Evolutionary conservation across 2,888 invertebrate genomes (phyloP).

Genomic region (Microplitis deprimator): DNA sequence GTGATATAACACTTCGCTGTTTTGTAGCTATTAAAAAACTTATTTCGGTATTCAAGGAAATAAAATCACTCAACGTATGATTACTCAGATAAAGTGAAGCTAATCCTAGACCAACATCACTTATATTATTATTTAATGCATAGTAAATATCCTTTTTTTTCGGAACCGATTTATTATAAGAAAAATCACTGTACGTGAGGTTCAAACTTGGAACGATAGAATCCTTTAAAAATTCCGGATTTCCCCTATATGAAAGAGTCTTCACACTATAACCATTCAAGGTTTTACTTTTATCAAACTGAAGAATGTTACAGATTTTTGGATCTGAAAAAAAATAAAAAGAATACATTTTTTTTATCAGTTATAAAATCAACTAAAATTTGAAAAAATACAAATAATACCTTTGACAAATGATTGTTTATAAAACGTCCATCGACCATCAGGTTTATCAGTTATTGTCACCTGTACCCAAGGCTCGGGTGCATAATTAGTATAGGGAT

Average conservation of each 20-base stretch:
- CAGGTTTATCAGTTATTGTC: background rate
- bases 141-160: too few relatives aligned
- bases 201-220: background rate
- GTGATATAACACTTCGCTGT: background rate
- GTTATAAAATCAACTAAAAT: background rate
- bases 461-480: background rate
- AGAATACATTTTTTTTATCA: background rate
- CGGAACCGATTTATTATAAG: too few relatives aligned
- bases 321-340: background rate
- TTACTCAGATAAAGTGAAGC: background rate
- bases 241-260: background rate
- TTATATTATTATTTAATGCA: background rate
- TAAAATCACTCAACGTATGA: background rate
- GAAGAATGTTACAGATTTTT: background rate
- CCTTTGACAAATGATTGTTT: background rate
- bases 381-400: background rate
- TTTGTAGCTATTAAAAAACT: background rate
- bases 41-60: background rate
- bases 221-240: background rate
- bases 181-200: background rate
- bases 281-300: background rate
- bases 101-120: background rate
- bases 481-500: slow-evolving; percentile 14
- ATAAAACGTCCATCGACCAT: slow-evolving; percentile 1
- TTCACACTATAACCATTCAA: slow-evolving; percentile 10